These are phyloP conservation scores for Drosophila meridionalis DNA, from an alignment of 2,888 invertebrate genomes.

Conservation along the genomic window DNA sequence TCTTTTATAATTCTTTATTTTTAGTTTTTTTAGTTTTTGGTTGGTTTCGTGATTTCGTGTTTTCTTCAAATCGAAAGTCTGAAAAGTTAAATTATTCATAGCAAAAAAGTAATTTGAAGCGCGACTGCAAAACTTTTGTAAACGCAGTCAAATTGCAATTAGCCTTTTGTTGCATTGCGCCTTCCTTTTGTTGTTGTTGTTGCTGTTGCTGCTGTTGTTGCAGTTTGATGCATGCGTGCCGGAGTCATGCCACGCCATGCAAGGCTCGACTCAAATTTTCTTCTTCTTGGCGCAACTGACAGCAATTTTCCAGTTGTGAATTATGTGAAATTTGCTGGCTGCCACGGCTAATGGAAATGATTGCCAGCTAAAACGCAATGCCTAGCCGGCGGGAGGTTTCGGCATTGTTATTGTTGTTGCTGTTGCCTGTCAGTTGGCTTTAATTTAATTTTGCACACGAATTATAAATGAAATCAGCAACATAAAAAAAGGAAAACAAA, in stretches of 20 bases:
- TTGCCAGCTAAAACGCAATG: constrained; percentile 78
- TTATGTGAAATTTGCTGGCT: constrained; percentile 76
- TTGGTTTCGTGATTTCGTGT: constrained; percentile 55
- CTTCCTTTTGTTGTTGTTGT: constrained; percentile 32
- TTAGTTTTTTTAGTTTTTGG: constrained; percentile 18
- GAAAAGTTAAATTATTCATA: constrained; percentile 80
- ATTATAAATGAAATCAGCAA: constrained; percentile 78
- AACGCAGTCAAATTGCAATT: constrained; percentile 80
- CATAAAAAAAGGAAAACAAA: constrained; percentile 16
- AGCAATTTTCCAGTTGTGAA: constrained; percentile 80
- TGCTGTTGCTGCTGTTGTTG: constrained; percentile 41
- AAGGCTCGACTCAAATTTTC: constrained; percentile 61
- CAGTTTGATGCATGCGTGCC: constrained; percentile 79
- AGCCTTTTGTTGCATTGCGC: constrained; percentile 73
- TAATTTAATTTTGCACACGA: constrained; percentile 79
- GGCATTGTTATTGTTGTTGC: constrained; percentile 21
- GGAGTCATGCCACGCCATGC: constrained; percentile 51
- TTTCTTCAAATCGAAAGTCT: constrained; percentile 74
- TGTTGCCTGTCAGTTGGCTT: constrained; percentile 75
- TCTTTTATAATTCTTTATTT: constrained; percentile 6
- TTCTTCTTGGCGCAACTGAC: constrained; percentile 67
- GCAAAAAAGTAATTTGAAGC: constrained; percentile 71
- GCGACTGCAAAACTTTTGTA: constrained; percentile 62
- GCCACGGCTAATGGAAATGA: constrained; percentile 77
- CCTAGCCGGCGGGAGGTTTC: constrained; percentile 37